Evolutionary conservation across 2,113 vertebrate species (phyloP), one percentile per base, ranked within the genome.

Genomic region (Poecilia latipinna): DNA sequence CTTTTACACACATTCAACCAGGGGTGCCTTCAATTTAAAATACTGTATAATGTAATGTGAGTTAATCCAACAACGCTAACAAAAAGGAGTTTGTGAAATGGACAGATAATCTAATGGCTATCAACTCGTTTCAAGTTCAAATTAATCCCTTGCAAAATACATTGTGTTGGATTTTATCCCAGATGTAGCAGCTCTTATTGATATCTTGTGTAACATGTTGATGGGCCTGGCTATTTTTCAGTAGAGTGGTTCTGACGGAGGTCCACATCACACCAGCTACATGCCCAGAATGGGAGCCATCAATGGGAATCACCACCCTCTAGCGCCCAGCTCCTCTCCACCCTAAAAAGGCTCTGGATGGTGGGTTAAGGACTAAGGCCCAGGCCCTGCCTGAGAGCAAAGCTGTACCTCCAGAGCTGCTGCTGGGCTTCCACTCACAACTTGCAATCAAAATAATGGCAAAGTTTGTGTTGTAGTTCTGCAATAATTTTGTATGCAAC

Each of bases 291-390:
- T 95, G 94, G 94, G 95, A 95, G 91, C 94, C 92, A 6, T 93
- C 95, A 89, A 94, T 95, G 93, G 95, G 95, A 88, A 94, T 95
- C 86, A 95, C 94, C 80, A 95, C 94, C 86, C 95, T 95, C 85
- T 95, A 95, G 91, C 77, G 65, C 48, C 83, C 83, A 66, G 79
- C 84, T 86, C 78, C 77, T 82, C 88, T 85, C 82, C 82, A 78
- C 81, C 84, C 86, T 85, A 82, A 89, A 80, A 90, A 84, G 83
- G 84, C 85, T 91, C 85, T 90, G 92, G 94, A 95, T 92, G 94
- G 95, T 95, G 94, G 93, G 93, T 93, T 87, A 76, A 83, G 84
- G 79, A 78, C 62, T 32, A 48, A 79, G 61, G 72, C 65, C 24
- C 11, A 70, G 33, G 35, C 78, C 62, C 69, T 8, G 2, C 29